These are phyloP conservation scores for Cirrhinus mrigala DNA, from an alignment of 2,797 vertebrate species.

Conservation along the genomic window DNA sequence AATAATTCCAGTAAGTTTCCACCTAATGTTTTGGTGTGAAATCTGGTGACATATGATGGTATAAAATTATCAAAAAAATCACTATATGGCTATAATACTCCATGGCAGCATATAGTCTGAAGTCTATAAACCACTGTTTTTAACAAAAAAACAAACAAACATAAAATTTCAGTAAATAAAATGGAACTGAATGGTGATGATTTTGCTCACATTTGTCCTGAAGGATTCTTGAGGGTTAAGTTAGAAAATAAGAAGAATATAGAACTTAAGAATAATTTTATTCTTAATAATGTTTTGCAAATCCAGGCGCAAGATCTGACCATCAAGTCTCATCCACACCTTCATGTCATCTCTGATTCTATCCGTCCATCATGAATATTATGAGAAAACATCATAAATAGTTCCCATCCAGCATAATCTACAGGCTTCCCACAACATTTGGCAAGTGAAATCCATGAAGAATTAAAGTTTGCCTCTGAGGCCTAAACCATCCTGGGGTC, in stretches of 20 bases:
- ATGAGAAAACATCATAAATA: neutral
- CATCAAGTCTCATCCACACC: neutral
- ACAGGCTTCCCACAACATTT: neutral
- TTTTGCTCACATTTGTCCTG: too few relatives aligned
- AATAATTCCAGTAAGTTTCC: too few relatives aligned
- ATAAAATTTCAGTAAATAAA: too few relatives aligned
- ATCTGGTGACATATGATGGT: too few relatives aligned
- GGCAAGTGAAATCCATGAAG: neutral
- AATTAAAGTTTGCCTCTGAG: neutral
- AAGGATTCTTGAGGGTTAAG: neutral
- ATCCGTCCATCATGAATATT: neutral
- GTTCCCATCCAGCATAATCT: neutral
- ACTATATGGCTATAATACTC: too few relatives aligned
- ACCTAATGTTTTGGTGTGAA: too few relatives aligned
- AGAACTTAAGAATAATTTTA: neutral
- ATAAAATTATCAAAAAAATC: too few relatives aligned
- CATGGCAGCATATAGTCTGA: too few relatives aligned
- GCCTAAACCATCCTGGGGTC: neutral
- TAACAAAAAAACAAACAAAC: too few relatives aligned
- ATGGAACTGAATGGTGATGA: too few relatives aligned
- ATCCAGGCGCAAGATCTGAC: too few relatives aligned
- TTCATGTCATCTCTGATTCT: neutral
- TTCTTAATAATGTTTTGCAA: neutral
- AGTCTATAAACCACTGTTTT: too few relatives aligned
- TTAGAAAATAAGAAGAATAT: neutral